Conservation (phyloP, 2,888 invertebrate genomes). For the Helicoverpa assulta region DNA sequence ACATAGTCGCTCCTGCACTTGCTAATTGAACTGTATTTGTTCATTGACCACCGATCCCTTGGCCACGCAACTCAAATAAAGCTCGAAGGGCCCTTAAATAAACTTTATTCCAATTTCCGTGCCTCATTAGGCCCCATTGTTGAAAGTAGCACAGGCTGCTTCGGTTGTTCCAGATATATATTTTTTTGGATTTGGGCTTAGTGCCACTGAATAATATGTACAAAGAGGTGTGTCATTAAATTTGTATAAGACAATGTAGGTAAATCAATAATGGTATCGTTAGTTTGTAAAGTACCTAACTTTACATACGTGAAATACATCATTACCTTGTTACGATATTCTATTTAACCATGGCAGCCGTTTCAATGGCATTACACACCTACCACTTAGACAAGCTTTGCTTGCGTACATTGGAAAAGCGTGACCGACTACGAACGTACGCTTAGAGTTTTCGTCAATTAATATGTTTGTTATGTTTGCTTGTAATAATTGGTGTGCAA, state of each 20-base stretch:
- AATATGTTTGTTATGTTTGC: slow-evolving; percentile 63
- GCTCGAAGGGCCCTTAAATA: not conserved
- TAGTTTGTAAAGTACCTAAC: no score
- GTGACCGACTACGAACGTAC: slow-evolving; percentile 40
- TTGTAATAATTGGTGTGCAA: slow-evolving; percentile 74
- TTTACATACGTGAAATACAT: not conserved
- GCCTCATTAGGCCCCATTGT: not conserved
- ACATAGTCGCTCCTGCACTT: slow-evolving; percentile 56
- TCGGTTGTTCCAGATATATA: not conserved
- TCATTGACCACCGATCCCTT: slow-evolving; percentile 55
- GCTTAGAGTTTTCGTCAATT: slow-evolving; percentile 64
- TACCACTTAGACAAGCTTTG: slow-evolving; percentile 3
- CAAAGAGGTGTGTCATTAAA: not conserved
- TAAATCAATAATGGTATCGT: not conserved
- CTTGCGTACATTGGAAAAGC: slow-evolving; percentile 37
- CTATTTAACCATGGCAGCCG: slow-evolving; percentile 11
- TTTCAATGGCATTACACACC: slow-evolving; percentile 45
- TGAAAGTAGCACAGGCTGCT: not conserved
- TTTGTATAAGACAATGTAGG: not conserved
- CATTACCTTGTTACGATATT: not conserved
- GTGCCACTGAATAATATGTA: no score
- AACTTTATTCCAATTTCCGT: not conserved
- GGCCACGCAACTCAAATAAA: slow-evolving; percentile 13
- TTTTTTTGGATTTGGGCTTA: not conserved
- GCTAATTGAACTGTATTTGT: slow-evolving; percentile 62